A percentile compares a stretch with the other conserved stretches of the same genome.
phyloP scores from a whole-genome alignment of 2,113 vertebrate species.

The Lagopus leucura region DNA sequence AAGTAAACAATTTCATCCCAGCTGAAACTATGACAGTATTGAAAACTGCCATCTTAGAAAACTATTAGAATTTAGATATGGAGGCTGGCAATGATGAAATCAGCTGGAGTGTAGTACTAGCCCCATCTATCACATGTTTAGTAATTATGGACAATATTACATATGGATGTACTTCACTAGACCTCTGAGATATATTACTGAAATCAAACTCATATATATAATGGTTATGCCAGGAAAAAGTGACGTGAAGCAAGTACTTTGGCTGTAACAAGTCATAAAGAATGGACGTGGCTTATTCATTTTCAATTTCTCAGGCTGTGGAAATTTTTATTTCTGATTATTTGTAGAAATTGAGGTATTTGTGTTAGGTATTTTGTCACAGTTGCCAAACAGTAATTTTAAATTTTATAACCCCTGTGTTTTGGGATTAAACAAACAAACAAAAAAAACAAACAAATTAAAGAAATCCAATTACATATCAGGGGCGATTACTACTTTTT shows the following conservation, averaged over 20 bases:
- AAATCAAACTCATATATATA: neutral
- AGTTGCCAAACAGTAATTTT: neutral
- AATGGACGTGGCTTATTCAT: neutral
- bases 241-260: neutral
- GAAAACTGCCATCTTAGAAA: neutral
- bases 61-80: neutral
- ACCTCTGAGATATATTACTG: neutral
- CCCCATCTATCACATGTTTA: neutral
- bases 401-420: neutral
- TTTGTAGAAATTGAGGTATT: neutral
- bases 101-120: neutral
- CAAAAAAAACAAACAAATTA: constrained; percentile 2
- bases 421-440: neutral
- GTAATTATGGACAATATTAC: neutral
- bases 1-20: too few relatives aligned
- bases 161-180: neutral
- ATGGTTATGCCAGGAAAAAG: neutral
- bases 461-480: constrained; percentile 24
- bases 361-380: constrained; percentile 8
- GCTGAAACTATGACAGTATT: neutral
- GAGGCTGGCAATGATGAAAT: neutral
- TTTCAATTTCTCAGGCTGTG: neutral
- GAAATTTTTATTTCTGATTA: constrained; percentile 29
- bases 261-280: neutral
- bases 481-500: neutral